Percentiles rank a stretch among this genome's conserved stretches.
phyloP scores from a whole-genome alignment of 2,113 vertebrate genomes.

The Microcebus murinus region DNA sequence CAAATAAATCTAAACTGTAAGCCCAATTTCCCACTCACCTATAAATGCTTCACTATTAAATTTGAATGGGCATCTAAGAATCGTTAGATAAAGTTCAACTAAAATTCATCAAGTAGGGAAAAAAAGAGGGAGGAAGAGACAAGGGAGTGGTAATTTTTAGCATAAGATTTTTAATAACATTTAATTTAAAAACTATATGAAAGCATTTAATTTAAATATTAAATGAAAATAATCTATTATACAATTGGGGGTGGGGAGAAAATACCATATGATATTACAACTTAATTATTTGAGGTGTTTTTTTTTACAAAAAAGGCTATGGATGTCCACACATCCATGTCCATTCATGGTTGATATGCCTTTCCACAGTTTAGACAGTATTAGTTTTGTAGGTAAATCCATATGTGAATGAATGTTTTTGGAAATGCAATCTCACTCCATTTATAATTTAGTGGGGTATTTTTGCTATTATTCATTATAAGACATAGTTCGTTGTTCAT shows the following conservation, averaged over 20 bases:
- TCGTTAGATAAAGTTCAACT: not conserved
- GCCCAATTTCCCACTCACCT: not conserved
- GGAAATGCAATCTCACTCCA: not conserved
- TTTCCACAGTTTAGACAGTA: not conserved
- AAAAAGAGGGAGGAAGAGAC: not conserved
- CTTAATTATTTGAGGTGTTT: not conserved
- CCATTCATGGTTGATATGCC: not conserved
- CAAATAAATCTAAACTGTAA: not conserved
- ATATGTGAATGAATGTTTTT: not conserved
- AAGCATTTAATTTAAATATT: not conserved
- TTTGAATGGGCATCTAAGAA: not conserved
- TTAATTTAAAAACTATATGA: not conserved
- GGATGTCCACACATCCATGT: not conserved
- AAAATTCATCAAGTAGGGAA: not conserved
- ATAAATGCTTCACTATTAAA: not conserved
- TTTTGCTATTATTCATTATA: not conserved
- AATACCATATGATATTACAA: not conserved
- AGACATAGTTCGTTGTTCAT: not conserved
- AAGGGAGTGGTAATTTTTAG: not conserved
- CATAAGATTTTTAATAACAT: not conserved
- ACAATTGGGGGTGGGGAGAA: not conserved
- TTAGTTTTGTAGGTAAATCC: not conserved
- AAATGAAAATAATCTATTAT: not conserved
- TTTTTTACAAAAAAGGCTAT: not conserved
- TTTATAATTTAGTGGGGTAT: not conserved